A percentile compares a stretch with the other conserved stretches of the same genome.
Conservation (phyloP, 2,113 vertebrate species). For the Notarius quadriscutis region DNA sequence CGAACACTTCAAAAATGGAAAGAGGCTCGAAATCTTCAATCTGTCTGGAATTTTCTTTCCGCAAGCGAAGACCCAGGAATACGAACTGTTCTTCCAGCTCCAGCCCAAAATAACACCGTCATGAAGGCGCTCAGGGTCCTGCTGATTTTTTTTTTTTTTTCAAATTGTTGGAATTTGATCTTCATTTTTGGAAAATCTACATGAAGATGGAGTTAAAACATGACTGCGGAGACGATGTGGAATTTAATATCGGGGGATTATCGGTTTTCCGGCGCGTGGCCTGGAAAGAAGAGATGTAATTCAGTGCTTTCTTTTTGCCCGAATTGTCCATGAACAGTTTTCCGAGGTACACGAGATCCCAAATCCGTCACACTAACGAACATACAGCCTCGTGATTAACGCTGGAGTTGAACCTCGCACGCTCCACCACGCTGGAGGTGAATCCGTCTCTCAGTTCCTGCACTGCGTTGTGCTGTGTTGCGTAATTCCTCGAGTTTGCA, state of each 20-base stretch:
- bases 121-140: not conserved
- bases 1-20: not conserved
- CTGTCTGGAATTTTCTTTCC: slow-evolving; percentile 7
- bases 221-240: too few species aligned
- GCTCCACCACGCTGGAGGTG: not conserved
- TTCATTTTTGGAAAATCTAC: not conserved
- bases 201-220: too few species aligned
- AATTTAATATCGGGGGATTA: too few species aligned
- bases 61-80: not conserved
- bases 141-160: not conserved
- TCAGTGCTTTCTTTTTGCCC: not conserved
- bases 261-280: not conserved
- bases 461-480: not conserved
- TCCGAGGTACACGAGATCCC: not conserved
- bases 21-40: not conserved
- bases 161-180: not conserved
- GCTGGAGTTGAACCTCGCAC: too few species aligned
- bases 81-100: not conserved
- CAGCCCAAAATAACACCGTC: not conserved
- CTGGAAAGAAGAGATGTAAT: not conserved
- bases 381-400: not conserved
- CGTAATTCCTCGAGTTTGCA: slow-evolving; percentile 2
- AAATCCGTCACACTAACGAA: not conserved
- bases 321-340: not conserved
- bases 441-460: not conserved